Percentiles rank a stretch among this genome's conserved stretches.
These are phyloP conservation scores for Aspidiotus destructor DNA, from an alignment of 2,888 invertebrate genomes.

Conservation along the genomic window DNA sequence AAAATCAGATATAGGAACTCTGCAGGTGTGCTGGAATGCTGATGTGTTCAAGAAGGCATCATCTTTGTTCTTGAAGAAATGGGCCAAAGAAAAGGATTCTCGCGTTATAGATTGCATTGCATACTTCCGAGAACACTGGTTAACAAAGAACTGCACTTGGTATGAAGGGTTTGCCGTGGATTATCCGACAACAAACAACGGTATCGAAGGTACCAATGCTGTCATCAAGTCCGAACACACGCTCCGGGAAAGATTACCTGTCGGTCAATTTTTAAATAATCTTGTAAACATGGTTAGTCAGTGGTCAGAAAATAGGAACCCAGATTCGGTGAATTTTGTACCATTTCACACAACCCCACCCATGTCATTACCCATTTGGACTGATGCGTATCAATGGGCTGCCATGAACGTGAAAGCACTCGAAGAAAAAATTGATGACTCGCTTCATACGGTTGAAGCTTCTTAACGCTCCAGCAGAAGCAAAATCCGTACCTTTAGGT, in stretches of 20 bases:
- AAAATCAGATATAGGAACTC: constrained; percentile 7
- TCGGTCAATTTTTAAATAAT: constrained; percentile 6
- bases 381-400: too few species aligned
- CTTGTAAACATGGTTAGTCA: too few species aligned
- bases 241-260: background rate
- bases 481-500: too few species aligned
- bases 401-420: too few species aligned
- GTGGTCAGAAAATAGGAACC: too few species aligned
- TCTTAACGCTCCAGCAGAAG: too few species aligned
- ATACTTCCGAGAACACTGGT: constrained; percentile 4
- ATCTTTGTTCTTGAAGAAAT: constrained; percentile 8
- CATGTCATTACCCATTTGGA: too few species aligned
- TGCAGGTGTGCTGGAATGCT: constrained; percentile 11
- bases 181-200: constrained; percentile 10
- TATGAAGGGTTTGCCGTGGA: constrained; percentile 10
- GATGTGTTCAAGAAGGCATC: constrained; percentile 7
- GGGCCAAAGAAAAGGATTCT: constrained; percentile 5
- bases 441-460: too few species aligned
- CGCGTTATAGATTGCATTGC: constrained; percentile 1
- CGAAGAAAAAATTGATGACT: too few species aligned
- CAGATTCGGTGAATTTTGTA: too few species aligned
- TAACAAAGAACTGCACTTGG: background rate
- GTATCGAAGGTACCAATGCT: constrained; percentile 7
- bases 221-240: constrained; percentile 7
- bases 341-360: too few species aligned